Percentiles rank a stretch among this genome's conserved stretches.
Evolutionary conservation across 2,113 vertebrate species (phyloP).

Genomic region (Trichechus manatus): DNA sequence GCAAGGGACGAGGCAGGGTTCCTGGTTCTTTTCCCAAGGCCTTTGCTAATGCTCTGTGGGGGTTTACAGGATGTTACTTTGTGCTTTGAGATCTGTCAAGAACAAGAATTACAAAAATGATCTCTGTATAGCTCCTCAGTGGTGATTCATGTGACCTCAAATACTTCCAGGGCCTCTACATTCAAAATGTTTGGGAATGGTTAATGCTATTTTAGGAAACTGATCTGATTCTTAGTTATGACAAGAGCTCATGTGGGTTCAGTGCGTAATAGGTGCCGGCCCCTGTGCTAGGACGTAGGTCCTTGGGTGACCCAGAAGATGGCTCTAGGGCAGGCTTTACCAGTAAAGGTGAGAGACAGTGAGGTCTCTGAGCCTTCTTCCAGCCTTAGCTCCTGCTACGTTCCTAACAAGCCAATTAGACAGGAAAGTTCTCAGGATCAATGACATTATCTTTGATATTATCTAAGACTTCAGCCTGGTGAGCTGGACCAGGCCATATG

Average conservation of each 20-base stretch:
- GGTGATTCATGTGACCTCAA: slow-evolving; percentile 33
- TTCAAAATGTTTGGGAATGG: slow-evolving; percentile 45
- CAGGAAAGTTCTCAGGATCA: not conserved
- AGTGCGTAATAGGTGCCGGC: not conserved
- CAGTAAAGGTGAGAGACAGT: not conserved
- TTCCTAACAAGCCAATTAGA: not conserved
- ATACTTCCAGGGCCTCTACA: slow-evolving; percentile 32
- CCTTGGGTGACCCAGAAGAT: not conserved
- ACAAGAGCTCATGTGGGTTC: not conserved
- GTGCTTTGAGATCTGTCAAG: slow-evolving; percentile 50
- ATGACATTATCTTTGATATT: not conserved
- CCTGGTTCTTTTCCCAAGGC: slow-evolving; percentile 42
- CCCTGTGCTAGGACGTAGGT: not conserved
- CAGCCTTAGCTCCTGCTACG: not conserved
- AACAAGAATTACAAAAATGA: slow-evolving; percentile 68
- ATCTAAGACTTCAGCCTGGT: not conserved
- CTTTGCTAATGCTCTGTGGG: slow-evolving; percentile 56
- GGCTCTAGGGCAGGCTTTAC: not conserved
- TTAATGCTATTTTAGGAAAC: slow-evolving; percentile 24
- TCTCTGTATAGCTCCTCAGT: slow-evolving; percentile 36
- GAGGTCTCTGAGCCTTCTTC: not conserved
- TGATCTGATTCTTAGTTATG: not conserved
- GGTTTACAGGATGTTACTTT: slow-evolving; percentile 62
- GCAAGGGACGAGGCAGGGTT: slow-evolving; percentile 50
- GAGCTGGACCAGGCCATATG: not conserved